phyloP scores from a whole-genome alignment of 2,113 vertebrate species.

The Pica pica region DNA sequence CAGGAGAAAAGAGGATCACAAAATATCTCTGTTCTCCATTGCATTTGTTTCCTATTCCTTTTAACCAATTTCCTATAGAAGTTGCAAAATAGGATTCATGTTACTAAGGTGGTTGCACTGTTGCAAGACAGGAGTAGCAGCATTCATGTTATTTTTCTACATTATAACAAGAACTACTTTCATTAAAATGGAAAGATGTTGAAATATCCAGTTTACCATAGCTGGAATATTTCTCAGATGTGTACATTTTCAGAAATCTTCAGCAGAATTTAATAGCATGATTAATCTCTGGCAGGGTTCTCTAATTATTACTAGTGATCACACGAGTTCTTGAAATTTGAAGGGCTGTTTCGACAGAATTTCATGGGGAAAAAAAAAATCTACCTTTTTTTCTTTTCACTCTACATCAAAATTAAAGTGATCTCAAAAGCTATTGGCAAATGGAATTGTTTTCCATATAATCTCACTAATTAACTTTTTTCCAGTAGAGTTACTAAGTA shows the following conservation, averaged over 20 bases:
- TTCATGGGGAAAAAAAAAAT: not conserved
- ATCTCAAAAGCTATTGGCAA: not conserved
- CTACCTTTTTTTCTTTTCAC: not conserved
- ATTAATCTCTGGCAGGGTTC: not conserved
- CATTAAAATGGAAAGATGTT: not conserved
- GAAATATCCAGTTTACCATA: not conserved
- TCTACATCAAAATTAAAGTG: not conserved
- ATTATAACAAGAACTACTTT: not conserved
- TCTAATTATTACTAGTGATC: not conserved
- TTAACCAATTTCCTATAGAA: not conserved
- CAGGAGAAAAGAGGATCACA: not conserved
- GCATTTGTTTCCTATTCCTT: not conserved
- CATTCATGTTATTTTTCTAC: not conserved
- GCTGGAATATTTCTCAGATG: not conserved
- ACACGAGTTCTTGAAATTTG: not conserved
- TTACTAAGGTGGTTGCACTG: not conserved
- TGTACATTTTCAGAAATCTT: not conserved
- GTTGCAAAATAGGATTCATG: not conserved
- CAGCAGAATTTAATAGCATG: not conserved
- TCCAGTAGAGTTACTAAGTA: conserved; percentile 4
- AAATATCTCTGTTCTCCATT: not conserved
- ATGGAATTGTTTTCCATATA: not conserved
- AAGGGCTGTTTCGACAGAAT: not conserved
- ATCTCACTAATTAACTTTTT: conserved; percentile 11
- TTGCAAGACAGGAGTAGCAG: not conserved